Evolutionary conservation across 2,113 vertebrate species (phyloP).

Genomic region (Smithornis capensis): DNA sequence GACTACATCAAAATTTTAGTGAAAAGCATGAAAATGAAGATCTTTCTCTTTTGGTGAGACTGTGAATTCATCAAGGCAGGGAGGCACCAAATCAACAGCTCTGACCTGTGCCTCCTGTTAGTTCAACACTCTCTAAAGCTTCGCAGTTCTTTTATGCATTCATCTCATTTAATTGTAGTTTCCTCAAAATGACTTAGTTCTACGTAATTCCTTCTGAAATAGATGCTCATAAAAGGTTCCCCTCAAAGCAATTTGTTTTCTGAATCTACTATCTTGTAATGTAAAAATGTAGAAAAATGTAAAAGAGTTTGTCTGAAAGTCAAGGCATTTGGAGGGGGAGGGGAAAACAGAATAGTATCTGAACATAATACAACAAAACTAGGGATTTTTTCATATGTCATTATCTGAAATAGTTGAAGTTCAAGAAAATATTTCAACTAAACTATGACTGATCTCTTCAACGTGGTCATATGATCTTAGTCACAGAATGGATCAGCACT

Average conservation of each 20-base stretch:
- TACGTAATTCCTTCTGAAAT: neutral
- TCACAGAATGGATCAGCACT: neutral
- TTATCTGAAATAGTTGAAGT: neutral
- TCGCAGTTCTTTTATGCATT: neutral
- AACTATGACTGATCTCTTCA: neutral
- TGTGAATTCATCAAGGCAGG: neutral
- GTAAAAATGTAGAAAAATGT: neutral
- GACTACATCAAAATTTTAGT: neutral
- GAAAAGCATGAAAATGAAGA: neutral
- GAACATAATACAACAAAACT: neutral
- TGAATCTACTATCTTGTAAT: neutral
- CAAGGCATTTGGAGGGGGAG: accelerated
- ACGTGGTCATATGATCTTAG: accelerated
- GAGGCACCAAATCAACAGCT: neutral
- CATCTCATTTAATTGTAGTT: neutral
- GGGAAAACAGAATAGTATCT: neutral
- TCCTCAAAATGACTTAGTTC: neutral
- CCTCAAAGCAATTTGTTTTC: neutral
- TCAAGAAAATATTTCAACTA: neutral
- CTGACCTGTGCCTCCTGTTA: neutral
- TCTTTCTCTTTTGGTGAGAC: neutral
- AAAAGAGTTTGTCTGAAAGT: neutral
- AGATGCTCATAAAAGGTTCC: neutral
- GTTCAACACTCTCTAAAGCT: neutral
- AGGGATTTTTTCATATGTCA: neutral